Evolutionary conservation across 2,113 vertebrate genomes (phyloP), one percentile per base, ranked within the genome.

Genomic region (Oryzias curvinotus): DNA sequence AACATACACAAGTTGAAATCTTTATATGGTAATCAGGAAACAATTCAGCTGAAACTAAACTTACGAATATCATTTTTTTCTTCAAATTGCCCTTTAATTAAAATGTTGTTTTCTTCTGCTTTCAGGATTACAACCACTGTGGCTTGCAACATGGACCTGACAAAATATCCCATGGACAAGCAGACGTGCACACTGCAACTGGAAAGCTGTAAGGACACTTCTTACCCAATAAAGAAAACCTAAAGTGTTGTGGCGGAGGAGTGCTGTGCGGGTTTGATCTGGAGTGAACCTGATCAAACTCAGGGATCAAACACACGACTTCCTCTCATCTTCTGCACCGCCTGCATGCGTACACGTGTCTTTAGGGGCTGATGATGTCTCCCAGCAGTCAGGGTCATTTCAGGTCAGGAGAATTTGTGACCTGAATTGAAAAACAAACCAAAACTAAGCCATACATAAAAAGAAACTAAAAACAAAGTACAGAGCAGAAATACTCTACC

Each of bases 91-190:
- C 13, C 36, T 55, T 30, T 2, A 36, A 57, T 12, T 19, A 48
- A 12, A 18, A 8, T 17, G 41, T 48, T 15, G 55, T 12, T 13
- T 15, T 63, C 5, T 76, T 18, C 67, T 1, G 58, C 67, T 62
- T 66, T 13, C 13, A 96, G 94, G 90, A 95, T 95, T 73, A 96
- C 94, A 15, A 92, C 95, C 42, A 95, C 95, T 5, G 95, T 96
- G 83, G 92, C 95, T 7, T 96, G 94, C 87, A 96, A 93, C 84
- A 96, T 95, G 95, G 95, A 96, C 70, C 88, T 96, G 75, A 95
- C 93, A 49, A 96, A 96, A 81, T 96, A 96, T 52, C 95, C 95
- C 1, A 96, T 96, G 94, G 94, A 96, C 89, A 96, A 95, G 70
- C 94, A 96, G 91, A 95, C 89, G 0, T 96, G 95, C 85, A 95